Conservation (phyloP, 1,140 invertebrate genomes). For the Megalopta genalis region DNA sequence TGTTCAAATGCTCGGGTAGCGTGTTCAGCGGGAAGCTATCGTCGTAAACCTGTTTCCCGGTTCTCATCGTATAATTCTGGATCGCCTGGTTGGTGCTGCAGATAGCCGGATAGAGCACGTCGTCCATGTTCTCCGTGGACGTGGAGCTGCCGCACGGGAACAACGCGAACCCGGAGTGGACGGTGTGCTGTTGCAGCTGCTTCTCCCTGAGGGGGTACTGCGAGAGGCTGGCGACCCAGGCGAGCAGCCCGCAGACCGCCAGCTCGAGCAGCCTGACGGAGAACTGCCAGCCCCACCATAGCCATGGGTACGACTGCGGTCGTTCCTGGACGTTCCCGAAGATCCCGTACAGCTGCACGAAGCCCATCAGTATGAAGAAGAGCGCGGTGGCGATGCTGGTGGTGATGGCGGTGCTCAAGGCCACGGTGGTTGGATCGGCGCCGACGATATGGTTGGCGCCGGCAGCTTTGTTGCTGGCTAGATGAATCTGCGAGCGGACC, state of each 20-base stretch:
- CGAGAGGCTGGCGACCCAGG: slow-evolving; percentile 88
- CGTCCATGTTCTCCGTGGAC: slow-evolving; percentile 84
- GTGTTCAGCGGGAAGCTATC: slow-evolving; percentile 82
- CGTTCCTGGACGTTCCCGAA: slow-evolving; percentile 84
- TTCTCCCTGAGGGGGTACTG: slow-evolving; percentile 79
- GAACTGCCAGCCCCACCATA: slow-evolving; percentile 94
- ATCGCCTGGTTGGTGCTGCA: slow-evolving; percentile 92
- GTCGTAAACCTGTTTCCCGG: slow-evolving; percentile 89
- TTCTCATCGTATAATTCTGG: slow-evolving; percentile 89
- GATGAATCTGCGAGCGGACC: slow-evolving; percentile 72
- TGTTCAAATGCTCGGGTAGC: slow-evolving; percentile 80
- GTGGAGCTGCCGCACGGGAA: slow-evolving; percentile 89
- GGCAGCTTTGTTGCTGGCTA: slow-evolving; percentile 71
- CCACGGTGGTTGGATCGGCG: slow-evolving; percentile 75
- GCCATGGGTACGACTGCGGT: slow-evolving; percentile 85
- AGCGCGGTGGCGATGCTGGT: slow-evolving; percentile 92
- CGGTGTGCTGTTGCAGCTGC: slow-evolving; percentile 76
- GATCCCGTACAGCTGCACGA: slow-evolving; percentile 90
- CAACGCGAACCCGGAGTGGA: slow-evolving; percentile 86
- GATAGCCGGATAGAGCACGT: slow-evolving; percentile 87
- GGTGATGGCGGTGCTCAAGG: slow-evolving; percentile 87
- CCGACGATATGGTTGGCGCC: slow-evolving; percentile 68
- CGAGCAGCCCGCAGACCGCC: slow-evolving; percentile 89
- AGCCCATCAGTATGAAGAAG: slow-evolving; percentile 89
- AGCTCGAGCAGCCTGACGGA: slow-evolving; percentile 91